A percentile compares a stretch with the other conserved stretches of the same genome.
These are phyloP conservation scores for Ptychochromis oligacanthus DNA, from an alignment of 2,113 vertebrate genomes.

Conservation along the genomic window DNA sequence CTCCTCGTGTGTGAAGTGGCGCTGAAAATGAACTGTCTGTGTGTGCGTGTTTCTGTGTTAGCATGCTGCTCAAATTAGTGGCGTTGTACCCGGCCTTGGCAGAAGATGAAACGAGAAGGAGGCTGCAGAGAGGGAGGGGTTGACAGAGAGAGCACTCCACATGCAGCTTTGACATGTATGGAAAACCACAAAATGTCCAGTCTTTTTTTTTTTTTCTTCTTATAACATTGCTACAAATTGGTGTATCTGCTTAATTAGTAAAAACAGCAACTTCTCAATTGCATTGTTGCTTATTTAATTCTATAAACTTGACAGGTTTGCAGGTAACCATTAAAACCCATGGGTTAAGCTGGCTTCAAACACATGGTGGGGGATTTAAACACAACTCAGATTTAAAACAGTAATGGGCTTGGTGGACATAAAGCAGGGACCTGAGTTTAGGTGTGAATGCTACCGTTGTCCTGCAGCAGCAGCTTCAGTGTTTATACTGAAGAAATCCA, in stretches of 20 bases:
- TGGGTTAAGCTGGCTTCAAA: not conserved
- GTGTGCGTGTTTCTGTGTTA: not conserved
- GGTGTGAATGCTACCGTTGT: slow-evolving; percentile 17
- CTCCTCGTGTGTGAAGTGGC: slow-evolving; percentile 30
- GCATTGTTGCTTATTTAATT: not conserved
- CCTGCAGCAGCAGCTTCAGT: slow-evolving; percentile 5
- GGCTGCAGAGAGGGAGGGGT: slow-evolving; percentile 21
- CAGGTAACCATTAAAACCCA: not conserved
- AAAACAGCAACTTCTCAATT: not conserved
- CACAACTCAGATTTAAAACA: not conserved
- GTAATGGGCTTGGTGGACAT: not conserved
- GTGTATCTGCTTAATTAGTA: not conserved
- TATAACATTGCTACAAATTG: not conserved
- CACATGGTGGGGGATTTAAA: not conserved
- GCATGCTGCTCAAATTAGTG: slow-evolving; percentile 50
- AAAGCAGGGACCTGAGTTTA: not conserved
- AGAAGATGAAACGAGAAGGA: slow-evolving; percentile 25
- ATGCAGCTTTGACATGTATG: not conserved
- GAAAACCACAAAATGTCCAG: not conserved
- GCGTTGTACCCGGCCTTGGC: slow-evolving; percentile 27
- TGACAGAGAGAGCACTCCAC: slow-evolving; percentile 3
- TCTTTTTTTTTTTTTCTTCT: not conserved
- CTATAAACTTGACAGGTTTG: not conserved
- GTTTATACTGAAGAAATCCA: slow-evolving; percentile 29
- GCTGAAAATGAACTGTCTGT: slow-evolving; percentile 31